phyloP scores from a whole-genome alignment of 1,140 invertebrate genomes.

The Trichonephila clavipes region DNA sequence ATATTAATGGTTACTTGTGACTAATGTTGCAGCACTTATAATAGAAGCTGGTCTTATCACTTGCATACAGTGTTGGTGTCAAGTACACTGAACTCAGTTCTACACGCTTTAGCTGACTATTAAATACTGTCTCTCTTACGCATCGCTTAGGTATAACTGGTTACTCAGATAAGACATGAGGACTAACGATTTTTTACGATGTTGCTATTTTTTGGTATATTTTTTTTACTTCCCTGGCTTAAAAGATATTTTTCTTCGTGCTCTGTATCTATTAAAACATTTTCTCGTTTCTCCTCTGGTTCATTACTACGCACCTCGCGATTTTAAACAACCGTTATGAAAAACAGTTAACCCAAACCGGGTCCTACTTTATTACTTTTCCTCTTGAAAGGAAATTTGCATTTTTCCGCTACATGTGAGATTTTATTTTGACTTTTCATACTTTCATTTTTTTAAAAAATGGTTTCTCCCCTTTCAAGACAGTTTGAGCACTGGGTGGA shows the following conservation, averaged over 20 bases:
- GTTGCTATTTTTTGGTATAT: neutral
- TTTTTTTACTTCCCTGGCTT: slow-evolving; percentile 13
- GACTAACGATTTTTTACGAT: slow-evolving; percentile 36
- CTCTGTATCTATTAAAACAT: slow-evolving; percentile 27
- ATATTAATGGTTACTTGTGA: slow-evolving; percentile 45
- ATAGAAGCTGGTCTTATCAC: slow-evolving; percentile 48
- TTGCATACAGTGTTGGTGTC: slow-evolving; percentile 53
- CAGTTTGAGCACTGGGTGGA: neutral
- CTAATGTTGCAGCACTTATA: slow-evolving; percentile 58
- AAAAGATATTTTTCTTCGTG: slow-evolving; percentile 51
- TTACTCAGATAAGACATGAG: slow-evolving; percentile 53
- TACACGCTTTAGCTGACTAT: slow-evolving; percentile 5
- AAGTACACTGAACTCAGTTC: slow-evolving; percentile 42
- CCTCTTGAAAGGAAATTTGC: slow-evolving; percentile 42
- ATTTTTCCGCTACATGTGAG: slow-evolving; percentile 40
- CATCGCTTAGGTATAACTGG: slow-evolving; percentile 57
- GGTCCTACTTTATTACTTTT: slow-evolving; percentile 53
- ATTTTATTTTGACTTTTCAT: slow-evolving; percentile 30
- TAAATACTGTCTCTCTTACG: slow-evolving; percentile 57
- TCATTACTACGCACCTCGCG: slow-evolving; percentile 45
- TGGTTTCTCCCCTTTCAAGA: neutral
- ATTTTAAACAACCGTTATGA: slow-evolving; percentile 65
- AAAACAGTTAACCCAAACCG: slow-evolving; percentile 53
- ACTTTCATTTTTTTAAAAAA: slow-evolving; percentile 2
- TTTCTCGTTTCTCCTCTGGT: slow-evolving; percentile 12